A percentile compares a stretch with the other conserved stretches of the same genome.
Conservation (phyloP, 1,140 invertebrate genomes). For the Hyles euphorbiae region DNA sequence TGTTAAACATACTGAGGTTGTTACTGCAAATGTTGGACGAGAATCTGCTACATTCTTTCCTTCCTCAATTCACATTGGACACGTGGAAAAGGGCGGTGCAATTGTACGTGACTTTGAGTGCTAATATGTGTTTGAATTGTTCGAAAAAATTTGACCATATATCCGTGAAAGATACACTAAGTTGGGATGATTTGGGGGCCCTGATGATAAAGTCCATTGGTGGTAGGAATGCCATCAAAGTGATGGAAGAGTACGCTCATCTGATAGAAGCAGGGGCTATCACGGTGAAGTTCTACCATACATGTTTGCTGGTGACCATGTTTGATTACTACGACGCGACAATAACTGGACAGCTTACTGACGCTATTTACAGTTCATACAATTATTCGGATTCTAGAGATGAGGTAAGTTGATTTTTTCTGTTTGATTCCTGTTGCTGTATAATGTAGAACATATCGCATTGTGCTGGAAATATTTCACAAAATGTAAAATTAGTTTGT, state of each 20-base stretch:
- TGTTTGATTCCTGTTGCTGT: conserved; percentile 3
- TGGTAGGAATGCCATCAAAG: conserved; percentile 59
- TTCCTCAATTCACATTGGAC: conserved; percentile 68
- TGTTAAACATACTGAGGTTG: conserved; percentile 63
- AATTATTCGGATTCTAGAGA: conserved; percentile 52
- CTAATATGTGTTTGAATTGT: conserved; percentile 70
- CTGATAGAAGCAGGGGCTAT: conserved; percentile 57
- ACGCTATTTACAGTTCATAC: conserved; percentile 65
- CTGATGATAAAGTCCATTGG: conserved; percentile 71
- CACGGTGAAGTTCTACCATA: conserved; percentile 68
- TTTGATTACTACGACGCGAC: conserved; percentile 66
- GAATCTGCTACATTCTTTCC: conserved; percentile 60
- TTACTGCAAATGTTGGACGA: conserved; percentile 73
- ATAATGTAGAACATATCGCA: too few species aligned
- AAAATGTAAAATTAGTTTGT: too few species aligned
- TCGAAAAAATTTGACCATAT: conserved; percentile 65
- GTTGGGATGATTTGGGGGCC: conserved; percentile 66
- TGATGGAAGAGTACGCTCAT: conserved; percentile 57
- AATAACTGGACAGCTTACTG: conserved; percentile 47
- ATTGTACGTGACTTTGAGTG: conserved; percentile 61
- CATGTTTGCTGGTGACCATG: conserved; percentile 55
- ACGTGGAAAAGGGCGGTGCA: conserved; percentile 66
- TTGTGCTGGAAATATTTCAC: too few species aligned
- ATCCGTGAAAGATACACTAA: conserved; percentile 60
- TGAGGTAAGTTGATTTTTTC: conserved; percentile 48